Evolutionary conservation across 2,113 vertebrate species (phyloP).

Genomic region (Galbula dea): DNA sequence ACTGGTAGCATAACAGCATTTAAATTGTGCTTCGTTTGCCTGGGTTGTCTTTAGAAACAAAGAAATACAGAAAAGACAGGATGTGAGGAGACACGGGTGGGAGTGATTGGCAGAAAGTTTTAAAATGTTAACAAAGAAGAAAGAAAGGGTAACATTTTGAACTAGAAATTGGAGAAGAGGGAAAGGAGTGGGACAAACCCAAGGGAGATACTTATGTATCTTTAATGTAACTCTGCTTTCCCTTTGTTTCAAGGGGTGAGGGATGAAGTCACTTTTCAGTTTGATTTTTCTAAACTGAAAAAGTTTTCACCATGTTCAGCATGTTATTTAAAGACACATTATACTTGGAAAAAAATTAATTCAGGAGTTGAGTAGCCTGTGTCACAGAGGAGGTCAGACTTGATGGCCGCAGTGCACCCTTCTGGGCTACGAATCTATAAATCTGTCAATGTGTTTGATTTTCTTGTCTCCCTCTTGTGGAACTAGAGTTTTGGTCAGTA

Average conservation of each 20-base stretch:
- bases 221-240: neutral
- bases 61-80: neutral
- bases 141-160: neutral
- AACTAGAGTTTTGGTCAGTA: neutral
- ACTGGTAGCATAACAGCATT: neutral
- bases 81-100: neutral
- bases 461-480: neutral
- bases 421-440: neutral
- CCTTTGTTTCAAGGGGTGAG: neutral
- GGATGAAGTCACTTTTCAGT: neutral
- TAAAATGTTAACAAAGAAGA: neutral
- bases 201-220: neutral
- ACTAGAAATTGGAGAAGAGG: neutral
- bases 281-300: neutral
- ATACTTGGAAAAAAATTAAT: neutral
- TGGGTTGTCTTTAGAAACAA: neutral
- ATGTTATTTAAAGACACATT: neutral
- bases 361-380: neutral
- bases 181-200: neutral
- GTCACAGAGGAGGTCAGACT: neutral
- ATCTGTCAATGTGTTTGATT: neutral
- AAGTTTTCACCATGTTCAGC: neutral
- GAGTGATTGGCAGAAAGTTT: neutral
- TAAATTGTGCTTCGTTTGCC: neutral
- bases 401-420: rapidly evolving